Base-by-base conservation (phyloP, 2,797 vertebrate species). In the Etheostoma perlongum region DNA sequence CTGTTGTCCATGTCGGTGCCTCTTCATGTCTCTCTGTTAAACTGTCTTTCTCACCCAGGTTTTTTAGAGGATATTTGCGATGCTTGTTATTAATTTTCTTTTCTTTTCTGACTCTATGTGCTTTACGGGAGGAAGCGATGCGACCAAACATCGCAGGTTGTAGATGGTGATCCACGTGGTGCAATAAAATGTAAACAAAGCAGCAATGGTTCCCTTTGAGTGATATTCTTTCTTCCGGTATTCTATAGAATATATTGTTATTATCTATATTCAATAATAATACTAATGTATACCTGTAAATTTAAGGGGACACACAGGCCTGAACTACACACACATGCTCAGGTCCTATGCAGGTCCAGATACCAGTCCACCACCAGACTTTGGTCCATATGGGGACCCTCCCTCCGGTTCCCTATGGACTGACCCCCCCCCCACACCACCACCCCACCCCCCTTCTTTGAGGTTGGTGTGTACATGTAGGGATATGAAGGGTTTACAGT, bases 151-250 rank as follows among this genome's bases (percentile, higher is more conserved):
- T 72, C 40, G 18, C 57, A 67, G 36, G 71, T 73, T 76, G 74
- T 44, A 55, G 65, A 54, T 54, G 74, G 1, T 47, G 46, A 73
- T 71, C 36, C 49, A 74, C 3, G 19, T 36, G 53, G 86, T 87
- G 82, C 85, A 89, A 88, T 88, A 88, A 87, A 86, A 58, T 8
- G 2, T 68, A 58, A 79, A 61, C 25, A 63, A 8, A 59, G 44
- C n/a, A 67, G 36, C 3, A 36, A 36, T 10, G 10, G 9, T 36
- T 36, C 36, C 2, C 9, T 36, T 36, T 36, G 33, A 36, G 33
- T 36, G 33, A 36, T 36, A 9, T 36, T 36, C 33, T 9, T 36
- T 36, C 36, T 36, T 36, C 8, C 2, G 3, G 3, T 27, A 27
- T 27, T 27, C 4, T 3, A 27, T 27, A 27, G 1, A 27, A 27